Evolutionary conservation across 2,888 invertebrate genomes (phyloP), one percentile per base, ranked within the genome.

Genomic region (Actias luna): DNA sequence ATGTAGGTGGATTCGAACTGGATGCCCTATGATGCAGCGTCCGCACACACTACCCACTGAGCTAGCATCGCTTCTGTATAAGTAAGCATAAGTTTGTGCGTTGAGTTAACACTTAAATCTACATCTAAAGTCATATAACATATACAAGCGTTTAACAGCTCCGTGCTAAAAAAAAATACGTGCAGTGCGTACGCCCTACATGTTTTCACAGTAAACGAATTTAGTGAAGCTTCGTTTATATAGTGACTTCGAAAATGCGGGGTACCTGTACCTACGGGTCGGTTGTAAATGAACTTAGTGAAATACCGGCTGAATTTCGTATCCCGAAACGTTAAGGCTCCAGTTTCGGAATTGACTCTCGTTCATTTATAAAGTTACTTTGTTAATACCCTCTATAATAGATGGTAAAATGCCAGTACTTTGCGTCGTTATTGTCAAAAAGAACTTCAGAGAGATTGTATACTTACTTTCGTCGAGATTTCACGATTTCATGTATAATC

Each of bases 191-290:
- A 52, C 22, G 16, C 3, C 52, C 5, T 27, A 27, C 27, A 52
- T 52, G 27, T 52, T 52, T 27, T 25, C 14, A 52, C 27, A 25
- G 52, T 27, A 52, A 14, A 52, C 52, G 52, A 52, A 29, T 55
- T 55, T 55, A 55, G 27, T 55, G 16, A 55, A 55, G 55, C 29
- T 55, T 55, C 55, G 55, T 55, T 55, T 55, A 55, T 55, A 16
- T 55, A 55, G 55, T 29, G 52, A 52, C 29, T 52, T 16, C 52
- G 52, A 29, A 8, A 29, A 52, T 29, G 27, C 16, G 52, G 16
- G 29, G 25, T 50, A 50, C 25, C 25, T 18, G 18, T 25, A 50
- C 7, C 46, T n/a, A 29, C 16, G 16, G 55, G 55, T 55, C 16
- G 29, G 16, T 55, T 55, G 29, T n/a, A 55, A 52, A 52, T 14